Percentiles rank a stretch among this genome's conserved stretches.
These are phyloP conservation scores for Pipistrellus pygmaeus DNA, from an alignment of 2,797 vertebrate genomes.

Conservation along the genomic window DNA sequence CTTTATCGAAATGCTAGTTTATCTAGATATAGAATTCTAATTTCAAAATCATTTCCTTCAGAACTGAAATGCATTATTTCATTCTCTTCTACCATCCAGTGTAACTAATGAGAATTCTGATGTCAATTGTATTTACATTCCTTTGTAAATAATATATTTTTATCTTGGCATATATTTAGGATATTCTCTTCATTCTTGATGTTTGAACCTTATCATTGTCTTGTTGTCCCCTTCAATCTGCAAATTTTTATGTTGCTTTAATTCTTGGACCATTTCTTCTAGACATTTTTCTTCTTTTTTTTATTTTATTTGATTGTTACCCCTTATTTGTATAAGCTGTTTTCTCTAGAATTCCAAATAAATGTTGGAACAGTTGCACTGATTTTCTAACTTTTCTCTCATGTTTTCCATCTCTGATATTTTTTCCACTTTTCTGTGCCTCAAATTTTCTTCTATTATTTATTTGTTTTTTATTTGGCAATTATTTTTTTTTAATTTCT, in stretches of 20 bases:
- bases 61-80: neutral
- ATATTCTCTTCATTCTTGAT: neutral
- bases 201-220: neutral
- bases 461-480: neutral
- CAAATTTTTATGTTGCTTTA: neutral
- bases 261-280: neutral
- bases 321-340: neutral
- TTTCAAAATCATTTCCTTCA: conserved; percentile 15
- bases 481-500: neutral
- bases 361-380: neutral
- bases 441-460: neutral
- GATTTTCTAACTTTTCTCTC: neutral
- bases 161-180: neutral
- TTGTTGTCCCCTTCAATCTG: neutral
- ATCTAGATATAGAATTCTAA: neutral
- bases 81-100: neutral
- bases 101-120: conserved; percentile 21
- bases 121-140: neutral
- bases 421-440: neutral
- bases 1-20: neutral
- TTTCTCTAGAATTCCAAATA: conserved; percentile 20
- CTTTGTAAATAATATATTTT: neutral
- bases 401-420: neutral
- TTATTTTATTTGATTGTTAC: neutral
- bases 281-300: neutral